phyloP scores from a whole-genome alignment of 2,888 invertebrate species.

The Drosophila barbarae region DNA sequence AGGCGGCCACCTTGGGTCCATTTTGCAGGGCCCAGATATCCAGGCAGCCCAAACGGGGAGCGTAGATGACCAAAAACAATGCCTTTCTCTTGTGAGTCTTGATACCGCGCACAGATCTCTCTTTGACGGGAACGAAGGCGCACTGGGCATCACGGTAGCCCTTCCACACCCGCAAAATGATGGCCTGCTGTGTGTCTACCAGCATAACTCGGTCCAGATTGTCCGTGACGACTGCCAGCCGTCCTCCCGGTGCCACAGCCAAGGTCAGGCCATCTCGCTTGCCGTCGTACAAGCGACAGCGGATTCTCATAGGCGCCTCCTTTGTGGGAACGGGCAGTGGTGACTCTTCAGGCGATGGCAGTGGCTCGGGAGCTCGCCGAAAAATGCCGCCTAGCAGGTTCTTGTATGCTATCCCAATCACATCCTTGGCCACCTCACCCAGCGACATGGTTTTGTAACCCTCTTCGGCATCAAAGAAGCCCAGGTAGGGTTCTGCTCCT shows the following conservation, averaged over 20 bases:
- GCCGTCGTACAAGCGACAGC: constrained; percentile 90
- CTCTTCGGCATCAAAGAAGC: constrained; percentile 94
- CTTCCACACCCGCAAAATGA: constrained; percentile 93
- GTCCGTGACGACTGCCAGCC: constrained; percentile 90
- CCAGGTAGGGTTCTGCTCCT: constrained; percentile 91
- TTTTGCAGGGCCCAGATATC: constrained; percentile 96
- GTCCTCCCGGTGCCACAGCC: constrained; percentile 86
- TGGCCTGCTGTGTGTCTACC: constrained; percentile 89
- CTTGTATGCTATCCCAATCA: constrained; percentile 83
- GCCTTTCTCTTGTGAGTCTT: constrained; percentile 80
- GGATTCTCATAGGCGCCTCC: constrained; percentile 86
- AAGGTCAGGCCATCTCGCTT: constrained; percentile 87
- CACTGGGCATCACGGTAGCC: constrained; percentile 98
- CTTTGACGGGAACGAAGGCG: constrained; percentile 92
- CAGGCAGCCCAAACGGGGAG: constrained; percentile 93
- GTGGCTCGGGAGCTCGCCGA: constrained; percentile 79
- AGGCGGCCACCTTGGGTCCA: constrained; percentile 93
- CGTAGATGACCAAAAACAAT: constrained; percentile 94
- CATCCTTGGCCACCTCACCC: constrained; percentile 94
- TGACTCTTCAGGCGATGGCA: constrained; percentile 60
- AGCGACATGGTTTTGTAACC: constrained; percentile 90
- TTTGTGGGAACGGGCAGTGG: constrained; percentile 70
- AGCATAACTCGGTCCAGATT: constrained; percentile 92
- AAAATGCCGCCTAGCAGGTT: constrained; percentile 89
- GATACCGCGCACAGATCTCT: constrained; percentile 80